A percentile compares a stretch with the other conserved stretches of the same genome.
Evolutionary conservation across 2,113 vertebrate genomes (phyloP).

Genomic region (Suncus etruscus): DNA sequence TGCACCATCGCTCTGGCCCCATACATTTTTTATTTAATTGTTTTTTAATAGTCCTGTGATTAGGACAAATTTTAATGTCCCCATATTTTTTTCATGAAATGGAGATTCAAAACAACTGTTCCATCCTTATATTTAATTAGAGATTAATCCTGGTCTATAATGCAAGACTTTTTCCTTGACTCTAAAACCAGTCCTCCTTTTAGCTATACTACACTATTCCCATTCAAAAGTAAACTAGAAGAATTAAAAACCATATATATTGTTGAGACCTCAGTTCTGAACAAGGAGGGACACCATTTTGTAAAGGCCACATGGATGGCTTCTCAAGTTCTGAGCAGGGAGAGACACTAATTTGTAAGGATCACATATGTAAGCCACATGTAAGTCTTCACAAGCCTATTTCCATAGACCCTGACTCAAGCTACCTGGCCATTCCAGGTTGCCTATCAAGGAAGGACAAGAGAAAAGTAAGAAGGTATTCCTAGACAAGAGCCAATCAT

Average conservation of each 20-base stretch:
- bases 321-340: no score
- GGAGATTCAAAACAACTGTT: background rate
- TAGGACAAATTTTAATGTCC: background rate
- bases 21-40: background rate
- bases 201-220: background rate
- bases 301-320: no score
- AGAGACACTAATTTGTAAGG: no score
- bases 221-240: background rate
- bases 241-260: background rate
- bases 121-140: background rate
- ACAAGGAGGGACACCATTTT: no score
- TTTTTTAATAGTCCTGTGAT: constrained; percentile 35
- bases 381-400: no score
- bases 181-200: background rate
- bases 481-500: no score
- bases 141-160: background rate
- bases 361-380: no score
- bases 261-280: background rate
- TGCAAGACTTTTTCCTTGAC: background rate
- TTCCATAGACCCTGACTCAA: no score
- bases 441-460: no score
- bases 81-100: background rate
- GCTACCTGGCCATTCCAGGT: no score
- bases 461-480: no score
- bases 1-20: no score